phyloP scores from a whole-genome alignment of 2,888 invertebrate genomes.

The Caenorhabditis doughertyi region DNA sequence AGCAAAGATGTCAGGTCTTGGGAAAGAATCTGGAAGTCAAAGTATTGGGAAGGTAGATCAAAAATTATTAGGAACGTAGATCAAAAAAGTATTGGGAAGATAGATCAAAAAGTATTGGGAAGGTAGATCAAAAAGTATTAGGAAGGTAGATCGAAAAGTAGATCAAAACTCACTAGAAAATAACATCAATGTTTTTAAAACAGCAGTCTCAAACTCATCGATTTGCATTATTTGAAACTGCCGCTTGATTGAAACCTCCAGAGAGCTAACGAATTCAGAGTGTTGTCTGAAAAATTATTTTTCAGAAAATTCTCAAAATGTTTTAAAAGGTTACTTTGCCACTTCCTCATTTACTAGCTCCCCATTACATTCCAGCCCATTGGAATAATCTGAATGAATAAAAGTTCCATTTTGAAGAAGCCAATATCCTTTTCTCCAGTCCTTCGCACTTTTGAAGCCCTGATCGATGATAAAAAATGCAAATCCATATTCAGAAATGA shows the following conservation, averaged over 20 bases:
- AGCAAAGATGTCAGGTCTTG: conserved; percentile 29
- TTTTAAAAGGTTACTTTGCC: neutral
- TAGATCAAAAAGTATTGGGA: neutral
- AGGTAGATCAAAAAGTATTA: too few relatives aligned
- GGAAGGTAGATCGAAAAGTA: neutral
- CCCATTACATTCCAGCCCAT: conserved; percentile 34
- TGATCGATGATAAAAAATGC: conserved; percentile 71
- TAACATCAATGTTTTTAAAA: conserved; percentile 60
- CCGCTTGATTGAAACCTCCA: conserved; percentile 34
- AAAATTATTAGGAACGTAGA: too few relatives aligned
- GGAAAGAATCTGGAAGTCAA: conserved; percentile 34
- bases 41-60: neutral
- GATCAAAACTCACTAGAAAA: conserved; percentile 21
- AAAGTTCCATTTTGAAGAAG: conserved; percentile 65
- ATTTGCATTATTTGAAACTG: conserved; percentile 52
- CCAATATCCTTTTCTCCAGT: conserved; percentile 49
- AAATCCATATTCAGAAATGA: conserved; percentile 66
- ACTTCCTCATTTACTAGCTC: neutral
- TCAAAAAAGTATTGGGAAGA: too few relatives aligned
- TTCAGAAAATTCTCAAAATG: neutral
- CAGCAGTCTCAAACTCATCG: conserved; percentile 59
- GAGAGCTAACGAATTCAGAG: conserved; percentile 33
- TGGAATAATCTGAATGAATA: conserved; percentile 55
- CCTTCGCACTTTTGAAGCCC: conserved; percentile 49
- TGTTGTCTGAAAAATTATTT: conserved; percentile 51